phyloP scores from a whole-genome alignment of 2,888 invertebrate genomes.

The Drosophila percnosoma region DNA sequence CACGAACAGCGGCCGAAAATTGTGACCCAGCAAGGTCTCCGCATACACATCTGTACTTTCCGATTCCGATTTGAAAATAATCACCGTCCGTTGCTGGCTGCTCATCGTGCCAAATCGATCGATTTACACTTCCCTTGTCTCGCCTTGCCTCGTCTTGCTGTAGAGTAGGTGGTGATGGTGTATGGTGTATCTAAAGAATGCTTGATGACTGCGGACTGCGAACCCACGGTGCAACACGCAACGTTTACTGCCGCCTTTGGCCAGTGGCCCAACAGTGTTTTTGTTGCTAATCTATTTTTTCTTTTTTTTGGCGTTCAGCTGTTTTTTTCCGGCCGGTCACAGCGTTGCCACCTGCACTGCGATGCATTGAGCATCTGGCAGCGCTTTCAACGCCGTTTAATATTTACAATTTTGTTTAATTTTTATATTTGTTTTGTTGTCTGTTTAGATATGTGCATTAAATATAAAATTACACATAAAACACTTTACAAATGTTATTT shows the following conservation, averaged over 20 bases:
- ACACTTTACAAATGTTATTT: neutral
- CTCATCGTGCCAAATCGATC: slow-evolving; percentile 45
- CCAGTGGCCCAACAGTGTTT: slow-evolving; percentile 3
- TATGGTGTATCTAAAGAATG: neutral
- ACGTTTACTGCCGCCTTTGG: slow-evolving; percentile 17
- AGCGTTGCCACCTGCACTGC: slow-evolving; percentile 12
- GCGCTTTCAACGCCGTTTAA: too few species aligned
- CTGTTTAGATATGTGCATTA: neutral
- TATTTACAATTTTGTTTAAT: neutral
- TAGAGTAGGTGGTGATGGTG: neutral
- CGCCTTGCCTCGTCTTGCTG: neutral
- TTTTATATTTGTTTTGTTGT: neutral
- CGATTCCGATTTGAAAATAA: slow-evolving; percentile 84
- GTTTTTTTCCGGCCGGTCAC: slow-evolving; percentile 8
- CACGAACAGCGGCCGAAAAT: slow-evolving; percentile 85
- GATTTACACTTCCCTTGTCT: slow-evolving; percentile 3
- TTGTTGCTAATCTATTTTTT: slow-evolving; percentile 3
- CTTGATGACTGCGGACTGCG: neutral
- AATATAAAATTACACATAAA: neutral
- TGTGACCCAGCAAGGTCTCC: slow-evolving; percentile 83
- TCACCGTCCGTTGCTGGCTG: slow-evolving; percentile 76
- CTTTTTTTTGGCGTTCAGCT: slow-evolving; percentile 9
- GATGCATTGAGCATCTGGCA: neutral
- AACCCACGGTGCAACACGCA: neutral
- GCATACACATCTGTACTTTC: slow-evolving; percentile 85